Conservation (phyloP, 2,888 invertebrate species). For the Ischnura elegans region DNA sequence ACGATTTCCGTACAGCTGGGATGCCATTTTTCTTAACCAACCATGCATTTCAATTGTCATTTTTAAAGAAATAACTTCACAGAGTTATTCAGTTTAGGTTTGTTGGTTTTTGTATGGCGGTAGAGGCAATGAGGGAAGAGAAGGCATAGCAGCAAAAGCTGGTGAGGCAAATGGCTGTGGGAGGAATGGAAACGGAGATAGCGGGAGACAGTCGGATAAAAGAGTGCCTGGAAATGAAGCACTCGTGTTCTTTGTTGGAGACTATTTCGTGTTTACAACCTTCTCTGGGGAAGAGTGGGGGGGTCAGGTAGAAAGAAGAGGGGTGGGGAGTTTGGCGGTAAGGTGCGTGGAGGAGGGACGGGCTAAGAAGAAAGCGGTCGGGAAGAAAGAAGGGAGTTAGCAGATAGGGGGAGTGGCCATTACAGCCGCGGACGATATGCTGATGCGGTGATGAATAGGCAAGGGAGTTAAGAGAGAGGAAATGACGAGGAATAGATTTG, state of each 20-base stretch:
- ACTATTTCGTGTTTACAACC: constrained; percentile 45
- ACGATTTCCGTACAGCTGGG: no score
- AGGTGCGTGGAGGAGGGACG: background rate
- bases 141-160: no score
- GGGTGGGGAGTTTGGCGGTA: background rate
- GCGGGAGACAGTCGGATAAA: constrained; percentile 2
- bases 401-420: no score
- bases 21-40: no score
- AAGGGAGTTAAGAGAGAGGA: no score
- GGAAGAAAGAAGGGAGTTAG: background rate
- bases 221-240: constrained; percentile 68
- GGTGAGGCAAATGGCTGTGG: background rate
- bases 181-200: background rate
- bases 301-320: constrained; percentile 38
- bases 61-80: no score
- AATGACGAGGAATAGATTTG: no score
- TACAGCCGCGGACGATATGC: background rate
- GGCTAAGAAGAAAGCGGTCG: constrained; percentile 33
- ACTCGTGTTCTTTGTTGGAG: constrained; percentile 52
- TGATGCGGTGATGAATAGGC: background rate
- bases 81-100: no score
- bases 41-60: no score
- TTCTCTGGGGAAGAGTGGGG: background rate
- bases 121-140: no score
- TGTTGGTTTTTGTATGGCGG: no score